Evolutionary conservation across 37 sponge, comb jelly and placozoan species (phyloP), one percentile per base, ranked within the genome.

Genomic region (Spongia lamella): DNA sequence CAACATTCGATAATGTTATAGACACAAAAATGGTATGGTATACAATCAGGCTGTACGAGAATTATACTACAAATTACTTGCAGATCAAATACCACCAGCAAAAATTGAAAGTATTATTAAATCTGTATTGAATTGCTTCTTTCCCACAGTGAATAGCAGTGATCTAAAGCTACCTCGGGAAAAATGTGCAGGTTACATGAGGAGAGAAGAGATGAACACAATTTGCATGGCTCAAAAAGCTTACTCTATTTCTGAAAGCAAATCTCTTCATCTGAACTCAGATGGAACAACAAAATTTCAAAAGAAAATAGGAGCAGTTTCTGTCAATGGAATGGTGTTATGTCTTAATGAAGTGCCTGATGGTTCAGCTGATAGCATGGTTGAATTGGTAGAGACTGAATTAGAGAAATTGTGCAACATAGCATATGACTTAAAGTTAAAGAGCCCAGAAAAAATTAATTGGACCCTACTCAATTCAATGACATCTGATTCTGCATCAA

Each of bases 381-480:
- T n/a, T n/a, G n/a, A n/a, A n/a, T n/a, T n/a, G n/a, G n/a, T n/a
- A n/a, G n/a, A n/a, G n/a, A n/a, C n/a, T n/a, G n/a, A n/a, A n/a
- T n/a, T n/a, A n/a, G n/a, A n/a, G n/a, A n/a, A n/a, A n/a, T n/a
- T n/a, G n/a, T n/a, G n/a, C n/a, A n/a, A n/a, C n/a, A n/a, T n/a
- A n/a, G n/a, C n/a, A n/a, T n/a, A n/a, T n/a, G n/a, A n/a, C n/a
- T n/a, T n/a, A n/a, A n/a, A n/a, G n/a, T n/a, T n/a, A n/a, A n/a
- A n/a, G n/a, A n/a, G n/a, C n/a, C n/a, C 78, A 2, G 66, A 77
- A 13, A 64, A 63, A 63, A 77, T 77, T n/a, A 77, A 63, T 65
- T 77, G 78, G 78, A 64, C 66, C 21, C 54, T 77, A 26, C 49
- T 64, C 20, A 50, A 0, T 63, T 77, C 78, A 63, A 63, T 66